These are phyloP conservation scores for Carposina sasakii DNA, from an alignment of 1,140 invertebrate genomes.

Conservation along the genomic window DNA sequence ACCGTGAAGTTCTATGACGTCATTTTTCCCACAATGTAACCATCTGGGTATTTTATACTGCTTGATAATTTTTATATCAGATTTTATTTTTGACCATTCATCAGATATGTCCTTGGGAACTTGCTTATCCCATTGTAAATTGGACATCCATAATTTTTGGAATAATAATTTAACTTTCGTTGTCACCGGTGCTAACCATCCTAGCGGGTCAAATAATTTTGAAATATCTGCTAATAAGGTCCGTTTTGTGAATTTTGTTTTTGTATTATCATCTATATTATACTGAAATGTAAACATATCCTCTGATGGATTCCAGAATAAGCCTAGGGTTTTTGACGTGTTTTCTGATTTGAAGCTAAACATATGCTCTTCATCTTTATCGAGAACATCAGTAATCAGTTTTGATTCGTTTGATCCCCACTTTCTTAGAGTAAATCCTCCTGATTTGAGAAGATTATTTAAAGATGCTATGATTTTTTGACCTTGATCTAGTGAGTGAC, in stretches of 20 bases:
- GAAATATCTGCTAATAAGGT: slow-evolving; percentile 19
- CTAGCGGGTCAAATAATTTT: slow-evolving; percentile 44
- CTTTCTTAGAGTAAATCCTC: slow-evolving; percentile 1
- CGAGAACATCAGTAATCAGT: not conserved
- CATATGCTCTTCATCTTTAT: not conserved
- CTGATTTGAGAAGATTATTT: not conserved
- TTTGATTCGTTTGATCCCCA: not conserved
- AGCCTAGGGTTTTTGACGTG: not conserved
- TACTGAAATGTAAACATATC: not conserved
- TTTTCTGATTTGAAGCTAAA: not conserved
- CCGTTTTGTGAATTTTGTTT: slow-evolving; percentile 20
- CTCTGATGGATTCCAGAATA: not conserved
- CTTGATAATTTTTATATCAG: not conserved
- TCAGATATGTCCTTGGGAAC: slow-evolving; percentile 13
- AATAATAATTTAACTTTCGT: slow-evolving; percentile 56
- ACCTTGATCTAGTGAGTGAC: not conserved
- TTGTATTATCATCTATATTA: not conserved
- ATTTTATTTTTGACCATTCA: slow-evolving; percentile 2
- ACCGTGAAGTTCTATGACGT: slow-evolving; percentile 3
- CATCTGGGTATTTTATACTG: not conserved
- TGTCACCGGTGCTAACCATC: slow-evolving; percentile 45
- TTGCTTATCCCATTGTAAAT: slow-evolving; percentile 45
- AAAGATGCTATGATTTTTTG: slow-evolving; percentile 4
- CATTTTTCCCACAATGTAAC: not conserved
- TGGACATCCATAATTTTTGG: slow-evolving; percentile 48